A percentile compares a stretch with the other conserved stretches of the same genome.
phyloP scores from a whole-genome alignment of 2,888 invertebrate genomes.

The Trissolcus japonicus region DNA sequence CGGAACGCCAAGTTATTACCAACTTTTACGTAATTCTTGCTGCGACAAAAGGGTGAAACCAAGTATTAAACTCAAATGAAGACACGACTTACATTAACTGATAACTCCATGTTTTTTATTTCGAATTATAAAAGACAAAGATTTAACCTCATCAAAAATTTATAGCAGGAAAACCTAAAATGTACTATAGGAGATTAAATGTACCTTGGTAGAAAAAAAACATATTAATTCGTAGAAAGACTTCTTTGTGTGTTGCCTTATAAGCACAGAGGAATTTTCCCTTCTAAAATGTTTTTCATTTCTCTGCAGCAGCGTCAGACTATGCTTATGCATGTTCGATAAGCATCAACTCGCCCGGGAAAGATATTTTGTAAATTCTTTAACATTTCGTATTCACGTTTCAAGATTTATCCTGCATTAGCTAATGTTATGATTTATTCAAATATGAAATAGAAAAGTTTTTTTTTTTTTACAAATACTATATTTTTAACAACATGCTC shows the following conservation, averaged over 20 bases:
- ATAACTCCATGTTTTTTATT: conserved; percentile 8
- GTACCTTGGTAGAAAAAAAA: no score
- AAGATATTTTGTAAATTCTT: conserved; percentile 45
- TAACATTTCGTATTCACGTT: conserved; percentile 39
- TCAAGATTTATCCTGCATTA: conserved; percentile 38
- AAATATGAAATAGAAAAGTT: conserved; percentile 1
- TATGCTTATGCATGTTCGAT: conserved; percentile 34
- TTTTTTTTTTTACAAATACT: no score
- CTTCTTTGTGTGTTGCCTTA: no score
- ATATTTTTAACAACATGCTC: no score
- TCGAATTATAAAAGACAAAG: no score
- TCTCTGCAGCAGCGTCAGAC: conserved; percentile 6
- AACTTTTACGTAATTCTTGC: conserved; percentile 31
- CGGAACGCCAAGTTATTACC: conserved; percentile 22
- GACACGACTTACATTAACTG: conserved; percentile 24
- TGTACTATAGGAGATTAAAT: no score
- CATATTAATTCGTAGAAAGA: no score
- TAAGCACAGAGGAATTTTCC: no score
- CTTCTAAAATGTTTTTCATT: conserved; percentile 18
- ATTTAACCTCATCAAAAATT: no score
- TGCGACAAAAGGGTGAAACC: conserved; percentile 21
- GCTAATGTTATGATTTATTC: conserved; percentile 43
- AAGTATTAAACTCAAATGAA: conserved; percentile 28
- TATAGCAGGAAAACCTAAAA: no score
- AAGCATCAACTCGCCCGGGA: conserved; percentile 29